Base-by-base conservation (phyloP, 2,797 vertebrate genomes). In the Falco naumanni region DNA sequence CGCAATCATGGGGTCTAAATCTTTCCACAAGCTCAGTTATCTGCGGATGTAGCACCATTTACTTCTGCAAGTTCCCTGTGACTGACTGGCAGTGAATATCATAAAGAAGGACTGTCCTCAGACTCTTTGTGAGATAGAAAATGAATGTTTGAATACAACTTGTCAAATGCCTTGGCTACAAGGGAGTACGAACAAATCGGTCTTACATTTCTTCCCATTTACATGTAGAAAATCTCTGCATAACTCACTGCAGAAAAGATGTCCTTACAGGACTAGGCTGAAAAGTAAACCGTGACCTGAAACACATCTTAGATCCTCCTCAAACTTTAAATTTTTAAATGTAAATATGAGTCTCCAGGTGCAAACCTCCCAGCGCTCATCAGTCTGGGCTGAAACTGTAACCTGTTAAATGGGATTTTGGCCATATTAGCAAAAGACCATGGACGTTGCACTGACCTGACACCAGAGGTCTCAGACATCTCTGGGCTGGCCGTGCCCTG, bases 361-460 rank as follows among this genome's bases (percentile, higher is more conserved):
- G 45, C 72, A 75, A 65, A 90, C 3, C 16, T 75, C 41, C 12
- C 31, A 5, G 21, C n/a, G 57, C 21, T 77, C 45, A 29, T 14
- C 22, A 70, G 34, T 4, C 34, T 78, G 75, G 45, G 64, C 69
- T 79, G 57, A 57, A 90, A 28, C 28, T 21, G 48, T 43, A 24
- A 45, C 21, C 45, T 61, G 47, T 10, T 14, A 13, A 63, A 57
- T 3, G 19, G 4, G n/a, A 34, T 41, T 88, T 64, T 66, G 53
- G 31, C 14, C 72, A 41, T 25, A 5, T 5, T 15, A 43, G 47
- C 29, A 84, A 39, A 28, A 10, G 1, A 8, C 4, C 11, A 9
- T 0, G 6, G 13, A 2, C 45, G 11, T 33, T 37, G 16, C 18
- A 8, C 7, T 47, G 3, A 68, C 12, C 18, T 12, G 9, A 3